A percentile compares a stretch with the other conserved stretches of the same genome.
Conservation (phyloP, 2,888 invertebrate species). For the Argynnis bischoffii region DNA sequence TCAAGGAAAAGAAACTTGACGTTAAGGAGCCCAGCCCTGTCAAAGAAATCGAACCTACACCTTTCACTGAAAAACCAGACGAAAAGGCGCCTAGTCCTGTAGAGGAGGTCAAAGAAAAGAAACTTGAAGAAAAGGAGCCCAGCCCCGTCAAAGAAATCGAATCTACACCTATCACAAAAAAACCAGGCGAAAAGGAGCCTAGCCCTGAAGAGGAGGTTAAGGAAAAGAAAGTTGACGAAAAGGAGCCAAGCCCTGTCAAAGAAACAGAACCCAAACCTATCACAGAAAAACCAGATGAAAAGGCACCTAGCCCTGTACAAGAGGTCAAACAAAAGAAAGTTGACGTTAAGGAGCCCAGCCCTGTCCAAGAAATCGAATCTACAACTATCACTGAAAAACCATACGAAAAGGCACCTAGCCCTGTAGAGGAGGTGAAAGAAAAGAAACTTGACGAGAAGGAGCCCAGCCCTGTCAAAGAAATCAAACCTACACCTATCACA, state of each 20-base stretch:
- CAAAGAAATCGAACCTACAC: not conserved
- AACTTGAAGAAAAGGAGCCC: not conserved
- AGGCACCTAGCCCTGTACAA: slow-evolving; percentile 27
- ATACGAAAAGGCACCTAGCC: not conserved
- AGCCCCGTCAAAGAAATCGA: slow-evolving; percentile 16
- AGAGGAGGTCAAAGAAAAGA: not conserved
- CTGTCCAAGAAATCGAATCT: slow-evolving; percentile 3
- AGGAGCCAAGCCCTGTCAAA: slow-evolving; percentile 6
- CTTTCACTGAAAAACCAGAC: not conserved
- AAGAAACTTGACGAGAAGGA: slow-evolving; percentile 11
- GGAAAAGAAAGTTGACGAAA: not conserved
- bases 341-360: slow-evolving; percentile 29
- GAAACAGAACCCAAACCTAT: no score
- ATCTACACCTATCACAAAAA: not conserved
- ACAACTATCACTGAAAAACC: not conserved
- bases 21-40: no score
- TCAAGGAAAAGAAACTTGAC: not conserved
- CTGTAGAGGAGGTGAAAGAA: not conserved
- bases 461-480: slow-evolving; percentile 10
- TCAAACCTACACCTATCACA: not conserved
- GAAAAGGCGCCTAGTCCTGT: slow-evolving; percentile 30
- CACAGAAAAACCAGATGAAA: slow-evolving; percentile 6
- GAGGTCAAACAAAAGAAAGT: not conserved
- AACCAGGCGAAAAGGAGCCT: slow-evolving; percentile 26
- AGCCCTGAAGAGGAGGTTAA: slow-evolving; percentile 21